These are phyloP conservation scores for Agapetus fuscipes DNA, from an alignment of 2,888 invertebrate species.

Conservation along the genomic window DNA sequence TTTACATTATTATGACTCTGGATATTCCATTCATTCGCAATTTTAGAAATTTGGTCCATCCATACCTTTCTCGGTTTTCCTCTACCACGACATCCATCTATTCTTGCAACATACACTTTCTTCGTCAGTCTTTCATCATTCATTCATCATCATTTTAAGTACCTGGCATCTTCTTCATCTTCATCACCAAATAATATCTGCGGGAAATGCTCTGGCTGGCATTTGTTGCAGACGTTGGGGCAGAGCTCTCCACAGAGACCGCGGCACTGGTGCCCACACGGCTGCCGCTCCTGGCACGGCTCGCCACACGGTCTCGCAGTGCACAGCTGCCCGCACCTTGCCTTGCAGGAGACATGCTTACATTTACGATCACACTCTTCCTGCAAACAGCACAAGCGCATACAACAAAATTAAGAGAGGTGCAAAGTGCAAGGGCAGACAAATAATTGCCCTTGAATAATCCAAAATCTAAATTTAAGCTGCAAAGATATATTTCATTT, in stretches of 20 bases:
- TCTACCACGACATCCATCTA: background rate
- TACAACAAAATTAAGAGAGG: background rate
- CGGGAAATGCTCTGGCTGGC: constrained; percentile 41
- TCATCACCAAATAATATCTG: constrained; percentile 36
- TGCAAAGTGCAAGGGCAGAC: no score
- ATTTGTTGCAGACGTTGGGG: constrained; percentile 48
- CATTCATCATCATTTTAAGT: constrained; percentile 13
- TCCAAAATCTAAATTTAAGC: background rate
- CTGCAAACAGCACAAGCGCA: constrained; percentile 23
- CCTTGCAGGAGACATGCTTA: constrained; percentile 38
- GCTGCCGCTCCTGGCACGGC: constrained; percentile 31
- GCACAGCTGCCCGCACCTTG: constrained; percentile 40
- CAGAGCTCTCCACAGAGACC: constrained; percentile 67
- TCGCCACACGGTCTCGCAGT: constrained; percentile 34
- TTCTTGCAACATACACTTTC: background rate
- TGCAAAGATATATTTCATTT: no score
- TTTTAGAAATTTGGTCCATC: no score
- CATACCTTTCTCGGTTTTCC: no score
- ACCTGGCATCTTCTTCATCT: constrained; percentile 46
- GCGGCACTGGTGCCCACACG: constrained; percentile 54
- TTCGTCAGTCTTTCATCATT: no score
- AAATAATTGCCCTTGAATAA: background rate
- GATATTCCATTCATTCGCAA: no score
- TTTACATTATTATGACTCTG: no score
- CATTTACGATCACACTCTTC: constrained; percentile 38